A percentile compares a stretch with the other conserved stretches of the same genome.
Conservation (phyloP, 2,797 vertebrate species). For the Oceanodroma leucorhoa region DNA sequence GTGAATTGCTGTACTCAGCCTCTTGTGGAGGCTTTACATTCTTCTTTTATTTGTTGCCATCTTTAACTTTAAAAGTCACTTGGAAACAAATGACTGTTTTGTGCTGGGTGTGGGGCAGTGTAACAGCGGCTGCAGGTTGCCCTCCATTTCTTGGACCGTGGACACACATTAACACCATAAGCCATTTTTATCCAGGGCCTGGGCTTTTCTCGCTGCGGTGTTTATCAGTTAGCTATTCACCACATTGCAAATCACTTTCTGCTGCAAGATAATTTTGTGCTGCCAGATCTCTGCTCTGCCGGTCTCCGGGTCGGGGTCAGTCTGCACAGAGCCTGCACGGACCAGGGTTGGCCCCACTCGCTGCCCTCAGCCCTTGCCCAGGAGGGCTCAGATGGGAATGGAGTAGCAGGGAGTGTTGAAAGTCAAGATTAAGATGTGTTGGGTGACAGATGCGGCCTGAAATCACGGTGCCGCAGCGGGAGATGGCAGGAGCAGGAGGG, state of each 20-base stretch:
- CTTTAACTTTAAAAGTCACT: background rate
- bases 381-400: background rate
- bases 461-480: rapidly evolving
- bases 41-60: background rate
- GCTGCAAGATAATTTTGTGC: background rate
- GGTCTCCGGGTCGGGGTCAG: background rate
- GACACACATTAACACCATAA: background rate
- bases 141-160: background rate
- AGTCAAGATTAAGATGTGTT: background rate
- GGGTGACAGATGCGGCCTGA: background rate
- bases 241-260: background rate
- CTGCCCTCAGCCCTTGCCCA: background rate
- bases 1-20: background rate
- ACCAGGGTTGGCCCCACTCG: rapidly evolving
- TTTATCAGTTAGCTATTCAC: background rate
- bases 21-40: background rate
- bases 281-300: background rate
- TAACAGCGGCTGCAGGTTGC: background rate
- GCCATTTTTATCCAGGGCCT: background rate
- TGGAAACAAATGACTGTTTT: background rate
- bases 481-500: background rate
- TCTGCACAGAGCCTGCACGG: background rate
- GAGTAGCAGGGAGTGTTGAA: background rate
- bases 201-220: background rate
- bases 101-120: background rate